phyloP scores from a whole-genome alignment of 1,140 invertebrate species.

The Hyles vespertilio region DNA sequence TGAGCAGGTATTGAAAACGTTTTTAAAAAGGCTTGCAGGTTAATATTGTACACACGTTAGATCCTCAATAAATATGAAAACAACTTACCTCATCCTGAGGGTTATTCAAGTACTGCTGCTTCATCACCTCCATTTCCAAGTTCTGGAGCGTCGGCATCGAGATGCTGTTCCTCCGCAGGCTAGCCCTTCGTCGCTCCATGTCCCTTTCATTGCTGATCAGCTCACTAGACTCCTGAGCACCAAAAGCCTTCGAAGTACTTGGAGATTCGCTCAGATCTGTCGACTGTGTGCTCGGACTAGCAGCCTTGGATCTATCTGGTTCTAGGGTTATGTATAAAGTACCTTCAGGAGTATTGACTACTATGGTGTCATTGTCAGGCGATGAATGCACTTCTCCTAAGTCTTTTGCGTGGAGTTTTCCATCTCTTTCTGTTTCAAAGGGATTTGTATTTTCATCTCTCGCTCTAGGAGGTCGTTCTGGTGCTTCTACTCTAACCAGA shows the following conservation, averaged over 20 bases:
- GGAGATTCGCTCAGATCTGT: slow-evolving; percentile 44
- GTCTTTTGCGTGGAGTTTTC: slow-evolving; percentile 47
- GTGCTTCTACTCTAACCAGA: slow-evolving; percentile 35
- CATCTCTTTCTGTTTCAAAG: slow-evolving; percentile 19
- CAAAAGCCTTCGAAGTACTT: slow-evolving; percentile 44
- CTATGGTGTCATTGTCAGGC: slow-evolving; percentile 62
- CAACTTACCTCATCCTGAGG: slow-evolving; percentile 54
- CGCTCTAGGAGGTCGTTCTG: slow-evolving; percentile 33
- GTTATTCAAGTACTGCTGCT: slow-evolving; percentile 52
- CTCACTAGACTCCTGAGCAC: slow-evolving; percentile 44
- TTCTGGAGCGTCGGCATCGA: slow-evolving; percentile 69
- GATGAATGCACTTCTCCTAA: slow-evolving; percentile 45
- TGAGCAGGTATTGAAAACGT: neutral
- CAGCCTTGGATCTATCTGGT: slow-evolving; percentile 47
- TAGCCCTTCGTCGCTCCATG: slow-evolving; percentile 37
- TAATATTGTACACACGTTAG: too few species aligned
- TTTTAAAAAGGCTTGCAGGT: neutral
- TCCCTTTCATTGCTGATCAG: slow-evolving; percentile 48
- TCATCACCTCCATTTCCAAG: slow-evolving; percentile 56
- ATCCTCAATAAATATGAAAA: neutral
- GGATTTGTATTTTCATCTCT: slow-evolving; percentile 30
- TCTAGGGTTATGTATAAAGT: slow-evolving; percentile 65
- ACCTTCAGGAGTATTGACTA: slow-evolving; percentile 67
- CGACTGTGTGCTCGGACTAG: slow-evolving; percentile 49
- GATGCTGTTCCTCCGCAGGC: slow-evolving; percentile 66